Conservation (phyloP, 2,888 invertebrate genomes). For the Caenorhabditis sp. region DNA sequence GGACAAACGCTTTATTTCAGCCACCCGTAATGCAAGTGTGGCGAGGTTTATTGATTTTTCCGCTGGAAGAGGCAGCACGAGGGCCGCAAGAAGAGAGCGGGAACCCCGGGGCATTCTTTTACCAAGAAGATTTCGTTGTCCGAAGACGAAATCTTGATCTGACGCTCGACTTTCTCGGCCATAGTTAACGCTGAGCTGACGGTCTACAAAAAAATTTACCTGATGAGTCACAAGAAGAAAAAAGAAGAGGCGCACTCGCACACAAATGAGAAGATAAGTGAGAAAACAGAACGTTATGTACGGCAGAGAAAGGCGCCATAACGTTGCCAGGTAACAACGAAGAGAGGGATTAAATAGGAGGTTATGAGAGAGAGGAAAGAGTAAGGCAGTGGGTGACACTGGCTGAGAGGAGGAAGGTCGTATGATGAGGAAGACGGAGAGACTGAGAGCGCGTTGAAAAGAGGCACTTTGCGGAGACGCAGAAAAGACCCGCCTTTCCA, state of each 20-base stretch:
- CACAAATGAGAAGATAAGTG: too few relatives aligned
- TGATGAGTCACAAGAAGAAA: background rate
- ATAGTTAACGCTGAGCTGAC: background rate
- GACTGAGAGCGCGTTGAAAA: too few relatives aligned
- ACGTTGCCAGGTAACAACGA: too few relatives aligned
- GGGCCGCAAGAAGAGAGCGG: background rate
- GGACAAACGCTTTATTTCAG: background rate
- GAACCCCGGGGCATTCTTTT: background rate
- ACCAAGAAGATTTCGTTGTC: conserved; percentile 66
- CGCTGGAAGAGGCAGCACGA: background rate
- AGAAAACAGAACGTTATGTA: too few relatives aligned
- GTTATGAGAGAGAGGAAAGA: too few relatives aligned
- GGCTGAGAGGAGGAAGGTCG: too few relatives aligned
- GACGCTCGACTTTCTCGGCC: conserved; percentile 24
- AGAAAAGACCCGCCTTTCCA: background rate
- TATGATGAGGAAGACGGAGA: conserved; percentile 18
- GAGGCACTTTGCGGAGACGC: background rate
- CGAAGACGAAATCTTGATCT: conserved; percentile 63
- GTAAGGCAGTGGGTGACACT: too few relatives aligned
- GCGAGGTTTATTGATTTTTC: background rate
- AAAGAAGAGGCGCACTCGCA: too few relatives aligned
- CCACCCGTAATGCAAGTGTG: background rate
- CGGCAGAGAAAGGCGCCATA: too few relatives aligned
- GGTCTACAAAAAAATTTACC: too few relatives aligned
- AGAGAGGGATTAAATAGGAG: too few relatives aligned